phyloP scores from a whole-genome alignment of 2,113 vertebrate species.

The Mesoclemmys tuberculata region DNA sequence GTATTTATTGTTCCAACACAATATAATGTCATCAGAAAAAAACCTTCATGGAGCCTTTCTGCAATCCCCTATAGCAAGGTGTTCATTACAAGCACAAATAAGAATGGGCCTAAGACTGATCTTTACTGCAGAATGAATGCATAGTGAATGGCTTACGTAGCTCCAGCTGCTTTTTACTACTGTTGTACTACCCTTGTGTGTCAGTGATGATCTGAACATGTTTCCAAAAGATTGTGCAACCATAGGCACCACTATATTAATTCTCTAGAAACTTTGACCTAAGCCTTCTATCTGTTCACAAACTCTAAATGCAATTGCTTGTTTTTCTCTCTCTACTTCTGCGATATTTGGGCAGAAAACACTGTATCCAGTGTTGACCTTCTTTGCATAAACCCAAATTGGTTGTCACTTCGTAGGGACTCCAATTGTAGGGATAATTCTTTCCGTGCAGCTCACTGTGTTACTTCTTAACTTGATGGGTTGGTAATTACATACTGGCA shows the following conservation, averaged over 20 bases:
- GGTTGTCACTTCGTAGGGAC: neutral
- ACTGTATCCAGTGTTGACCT: neutral
- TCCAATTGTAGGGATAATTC: neutral
- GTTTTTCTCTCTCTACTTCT: neutral
- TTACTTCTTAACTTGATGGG: too few relatives aligned
- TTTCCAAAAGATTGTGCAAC: too few relatives aligned
- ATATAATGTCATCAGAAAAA: neutral
- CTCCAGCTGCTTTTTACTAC: neutral
- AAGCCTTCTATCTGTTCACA: neutral
- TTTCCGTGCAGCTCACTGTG: too few relatives aligned
- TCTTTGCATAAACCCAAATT: neutral
- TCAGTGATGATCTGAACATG: neutral
- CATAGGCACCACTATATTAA: too few relatives aligned
- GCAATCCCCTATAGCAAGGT: neutral
- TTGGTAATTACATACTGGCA: too few relatives aligned
- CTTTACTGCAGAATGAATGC: neutral
- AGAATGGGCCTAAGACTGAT: neutral
- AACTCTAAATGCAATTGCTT: neutral
- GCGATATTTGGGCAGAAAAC: neutral
- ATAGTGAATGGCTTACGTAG: neutral
- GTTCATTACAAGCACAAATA: neutral
- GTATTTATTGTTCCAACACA: neutral
- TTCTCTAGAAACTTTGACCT: too few relatives aligned
- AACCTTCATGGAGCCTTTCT: neutral
- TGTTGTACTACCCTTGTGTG: neutral